Percentiles rank a stretch among this genome's conserved stretches.
These are phyloP conservation scores for Caenorhabditis inopinata DNA, from an alignment of 1,140 invertebrate genomes.

Conservation along the genomic window DNA sequence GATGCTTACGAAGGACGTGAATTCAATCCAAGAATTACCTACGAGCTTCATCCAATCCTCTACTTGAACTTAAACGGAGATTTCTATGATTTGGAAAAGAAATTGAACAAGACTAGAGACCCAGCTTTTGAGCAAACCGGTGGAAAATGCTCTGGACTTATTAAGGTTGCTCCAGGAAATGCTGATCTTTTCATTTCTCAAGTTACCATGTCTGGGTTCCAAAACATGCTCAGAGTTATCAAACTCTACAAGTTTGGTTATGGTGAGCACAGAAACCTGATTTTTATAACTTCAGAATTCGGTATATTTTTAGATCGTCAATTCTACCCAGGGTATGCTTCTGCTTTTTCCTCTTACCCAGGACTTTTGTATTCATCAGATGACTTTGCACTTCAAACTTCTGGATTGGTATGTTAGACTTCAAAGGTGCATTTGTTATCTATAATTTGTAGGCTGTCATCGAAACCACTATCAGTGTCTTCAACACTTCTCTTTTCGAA, in stretches of 20 bases:
- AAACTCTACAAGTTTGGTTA: conserved; percentile 85
- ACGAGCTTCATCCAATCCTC: conserved; percentile 69
- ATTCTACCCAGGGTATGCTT: conserved; percentile 72
- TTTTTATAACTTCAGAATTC: background rate
- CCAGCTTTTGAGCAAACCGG: conserved; percentile 57
- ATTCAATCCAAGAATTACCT: conserved; percentile 44
- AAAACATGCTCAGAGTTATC: conserved; percentile 82
- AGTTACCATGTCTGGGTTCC: conserved; percentile 77
- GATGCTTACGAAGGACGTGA: conserved; percentile 68
- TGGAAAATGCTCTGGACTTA: conserved; percentile 72
- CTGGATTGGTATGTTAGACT: conserved; percentile 69
- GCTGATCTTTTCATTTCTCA: conserved; percentile 73
- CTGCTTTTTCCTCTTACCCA: conserved; percentile 81
- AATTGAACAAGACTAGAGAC: conserved; percentile 63
- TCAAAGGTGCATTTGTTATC: background rate
- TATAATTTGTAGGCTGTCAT: conserved; percentile 63
- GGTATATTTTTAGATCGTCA: conserved; percentile 40
- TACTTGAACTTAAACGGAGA: conserved; percentile 74
- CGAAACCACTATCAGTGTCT: conserved; percentile 77
- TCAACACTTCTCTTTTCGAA: conserved; percentile 72
- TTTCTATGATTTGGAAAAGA: conserved; percentile 74
- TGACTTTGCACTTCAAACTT: conserved; percentile 77
- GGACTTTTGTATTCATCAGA: conserved; percentile 82
- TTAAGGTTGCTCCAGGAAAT: conserved; percentile 70
- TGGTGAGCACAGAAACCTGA: conserved; percentile 52